These are phyloP conservation scores for Cygnus atratus DNA, from an alignment of 2,113 vertebrate genomes.

Conservation along the genomic window DNA sequence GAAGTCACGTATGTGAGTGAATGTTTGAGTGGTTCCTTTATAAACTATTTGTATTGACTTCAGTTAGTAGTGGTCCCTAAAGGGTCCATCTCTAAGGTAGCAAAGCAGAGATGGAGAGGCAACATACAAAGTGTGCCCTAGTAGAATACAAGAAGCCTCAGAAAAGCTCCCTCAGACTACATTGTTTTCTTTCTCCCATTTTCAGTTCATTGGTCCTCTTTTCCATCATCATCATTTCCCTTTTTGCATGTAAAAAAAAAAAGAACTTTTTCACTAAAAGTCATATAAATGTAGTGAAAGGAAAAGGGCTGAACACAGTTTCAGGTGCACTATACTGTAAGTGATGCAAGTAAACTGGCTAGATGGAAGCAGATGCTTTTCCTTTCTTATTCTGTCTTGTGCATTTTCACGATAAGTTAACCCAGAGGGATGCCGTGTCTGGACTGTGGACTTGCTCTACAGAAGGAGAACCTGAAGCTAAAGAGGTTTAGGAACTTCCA, in stretches of 20 bases:
- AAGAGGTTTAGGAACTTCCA: background rate
- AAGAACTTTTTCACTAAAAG: background rate
- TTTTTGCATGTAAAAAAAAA: background rate
- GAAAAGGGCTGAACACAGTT: background rate
- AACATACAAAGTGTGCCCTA: accelerated
- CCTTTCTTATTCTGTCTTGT: background rate
- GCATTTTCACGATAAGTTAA: background rate
- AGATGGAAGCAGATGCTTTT: background rate
- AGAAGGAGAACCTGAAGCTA: background rate
- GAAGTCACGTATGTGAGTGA: background rate
- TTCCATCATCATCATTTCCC: background rate
- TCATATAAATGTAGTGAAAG: background rate
- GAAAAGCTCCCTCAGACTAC: background rate
- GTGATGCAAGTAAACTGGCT: background rate
- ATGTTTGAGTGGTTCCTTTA: background rate
- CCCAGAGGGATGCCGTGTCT: background rate
- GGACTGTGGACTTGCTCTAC: background rate
- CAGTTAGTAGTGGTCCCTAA: background rate
- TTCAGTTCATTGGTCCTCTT: background rate
- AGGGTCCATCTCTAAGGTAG: background rate
- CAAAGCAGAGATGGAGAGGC: background rate
- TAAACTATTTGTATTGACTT: background rate
- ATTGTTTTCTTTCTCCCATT: background rate
- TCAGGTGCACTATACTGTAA: background rate
- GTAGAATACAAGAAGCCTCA: background rate